Conservation (phyloP, 2,113 vertebrate species). For the Rhombomys opimus region DNA sequence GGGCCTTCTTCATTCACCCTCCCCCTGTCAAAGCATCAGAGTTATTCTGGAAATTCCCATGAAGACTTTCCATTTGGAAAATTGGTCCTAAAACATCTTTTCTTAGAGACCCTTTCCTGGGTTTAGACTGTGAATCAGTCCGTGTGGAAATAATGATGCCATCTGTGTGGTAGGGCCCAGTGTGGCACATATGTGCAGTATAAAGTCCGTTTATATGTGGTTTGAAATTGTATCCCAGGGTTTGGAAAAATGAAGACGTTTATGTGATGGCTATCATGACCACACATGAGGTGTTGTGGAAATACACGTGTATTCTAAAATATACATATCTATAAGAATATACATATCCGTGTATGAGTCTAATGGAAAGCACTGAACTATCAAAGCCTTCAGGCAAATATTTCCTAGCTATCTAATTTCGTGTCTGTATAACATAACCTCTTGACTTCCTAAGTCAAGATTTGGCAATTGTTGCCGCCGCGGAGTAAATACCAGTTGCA, state of each 20-base stretch:
- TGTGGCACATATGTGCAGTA: slow-evolving; percentile 56
- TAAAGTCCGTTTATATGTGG: slow-evolving; percentile 79
- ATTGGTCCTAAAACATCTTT: slow-evolving; percentile 69
- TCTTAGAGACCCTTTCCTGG: slow-evolving; percentile 61
- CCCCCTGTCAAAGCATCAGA: slow-evolving; percentile 53
- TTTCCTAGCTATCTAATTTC: slow-evolving; percentile 75
- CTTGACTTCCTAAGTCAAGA: slow-evolving; percentile 67
- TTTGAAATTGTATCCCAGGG: slow-evolving; percentile 79
- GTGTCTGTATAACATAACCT: slow-evolving; percentile 71
- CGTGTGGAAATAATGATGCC: slow-evolving; percentile 74
- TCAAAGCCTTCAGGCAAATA: slow-evolving; percentile 76
- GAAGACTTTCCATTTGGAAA: slow-evolving; percentile 75
- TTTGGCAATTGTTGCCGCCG: slow-evolving; percentile 53
- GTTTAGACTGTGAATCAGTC: slow-evolving; percentile 64
- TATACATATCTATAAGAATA: slow-evolving; percentile 78
- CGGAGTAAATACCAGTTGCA: slow-evolving; percentile 50
- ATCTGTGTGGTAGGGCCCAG: slow-evolving; percentile 46
- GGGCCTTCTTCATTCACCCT: slow-evolving; percentile 39
- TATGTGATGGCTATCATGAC: slow-evolving; percentile 80
- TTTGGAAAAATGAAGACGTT: slow-evolving; percentile 79
- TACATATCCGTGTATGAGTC: slow-evolving; percentile 68
- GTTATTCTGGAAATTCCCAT: slow-evolving; percentile 73
- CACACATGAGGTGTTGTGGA: slow-evolving; percentile 81
- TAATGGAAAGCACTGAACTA: slow-evolving; percentile 68
- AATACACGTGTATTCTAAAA: slow-evolving; percentile 76